phyloP scores from a whole-genome alignment of 2,888 invertebrate species.

The Penaeus monodon region DNA sequence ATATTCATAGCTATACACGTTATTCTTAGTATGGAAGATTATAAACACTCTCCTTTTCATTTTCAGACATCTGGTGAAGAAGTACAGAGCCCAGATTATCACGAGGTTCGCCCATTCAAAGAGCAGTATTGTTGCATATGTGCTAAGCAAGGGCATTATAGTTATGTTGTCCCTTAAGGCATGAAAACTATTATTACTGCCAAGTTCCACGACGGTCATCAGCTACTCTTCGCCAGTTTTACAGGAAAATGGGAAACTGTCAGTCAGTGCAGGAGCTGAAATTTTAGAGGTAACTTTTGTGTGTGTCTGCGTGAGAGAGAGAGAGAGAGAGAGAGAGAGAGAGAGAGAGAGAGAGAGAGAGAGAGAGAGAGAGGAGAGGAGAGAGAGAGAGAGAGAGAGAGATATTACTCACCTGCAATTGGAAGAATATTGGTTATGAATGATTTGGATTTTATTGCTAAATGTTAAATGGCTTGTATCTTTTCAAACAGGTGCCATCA shows the following conservation, averaged over 20 bases:
- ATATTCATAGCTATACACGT: too few relatives aligned
- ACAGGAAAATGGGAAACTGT: not conserved
- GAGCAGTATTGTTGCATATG: conserved; percentile 24
- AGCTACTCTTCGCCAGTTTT: conserved; percentile 20
- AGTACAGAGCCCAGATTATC: not conserved
- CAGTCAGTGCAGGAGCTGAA: not conserved
- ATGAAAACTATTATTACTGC: not conserved
- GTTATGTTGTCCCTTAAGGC: not conserved
- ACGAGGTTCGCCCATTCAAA: not conserved
- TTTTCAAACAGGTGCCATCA: not conserved
- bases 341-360: too few relatives aligned
- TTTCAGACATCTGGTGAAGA: conserved; percentile 7
- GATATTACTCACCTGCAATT: too few relatives aligned
- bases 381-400: too few relatives aligned
- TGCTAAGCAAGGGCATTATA: conserved; percentile 19
- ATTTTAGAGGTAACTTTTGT: not conserved
- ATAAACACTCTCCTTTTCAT: not conserved
- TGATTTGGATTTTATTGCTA: not conserved
- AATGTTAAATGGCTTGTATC: not conserved
- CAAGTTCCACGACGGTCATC: conserved; percentile 20
- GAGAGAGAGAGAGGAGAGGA: too few relatives aligned
- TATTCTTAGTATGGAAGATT: too few relatives aligned
- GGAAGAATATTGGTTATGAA: too few relatives aligned
- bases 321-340: too few relatives aligned
- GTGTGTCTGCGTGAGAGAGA: too few relatives aligned